Evolutionary conservation across 2,888 invertebrate genomes (phyloP).

Genomic region (Zeuzera pyrina): DNA sequence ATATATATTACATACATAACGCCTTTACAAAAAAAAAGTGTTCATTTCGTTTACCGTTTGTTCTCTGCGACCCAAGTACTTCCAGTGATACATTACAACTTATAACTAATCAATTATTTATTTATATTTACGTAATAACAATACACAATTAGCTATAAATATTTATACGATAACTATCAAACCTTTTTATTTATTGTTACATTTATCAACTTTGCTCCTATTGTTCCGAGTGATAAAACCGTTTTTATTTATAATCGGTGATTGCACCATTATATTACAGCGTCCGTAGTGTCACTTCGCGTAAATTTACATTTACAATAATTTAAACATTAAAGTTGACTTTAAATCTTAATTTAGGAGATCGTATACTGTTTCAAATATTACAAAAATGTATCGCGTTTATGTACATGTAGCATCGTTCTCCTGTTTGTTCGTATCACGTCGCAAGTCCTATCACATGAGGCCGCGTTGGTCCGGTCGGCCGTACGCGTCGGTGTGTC

Average conservation of each 20-base stretch:
- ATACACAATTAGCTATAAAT: constrained; percentile 74
- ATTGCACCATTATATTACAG: constrained; percentile 51
- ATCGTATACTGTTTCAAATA: constrained; percentile 74
- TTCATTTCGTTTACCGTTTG: constrained; percentile 39
- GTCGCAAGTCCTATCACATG: constrained; percentile 17
- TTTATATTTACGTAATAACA: constrained; percentile 73
- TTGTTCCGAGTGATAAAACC: constrained; percentile 51
- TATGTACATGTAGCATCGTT: constrained; percentile 70
- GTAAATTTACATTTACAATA: constrained; percentile 45
- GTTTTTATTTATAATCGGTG: constrained; percentile 42
- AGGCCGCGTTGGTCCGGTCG: constrained; percentile 5
- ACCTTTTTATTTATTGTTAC: constrained; percentile 57
- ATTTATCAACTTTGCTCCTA: constrained; percentile 52
- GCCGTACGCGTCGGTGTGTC: constrained; percentile 11
- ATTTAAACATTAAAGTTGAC: constrained; percentile 69
- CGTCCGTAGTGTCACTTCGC: constrained; percentile 56
- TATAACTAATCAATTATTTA: constrained; percentile 71
- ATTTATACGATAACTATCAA: constrained; percentile 72
- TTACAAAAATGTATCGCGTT: constrained; percentile 64
- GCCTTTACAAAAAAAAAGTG: constrained; percentile 49
- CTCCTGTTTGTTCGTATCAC: constrained; percentile 55
- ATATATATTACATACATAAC: constrained; percentile 46
- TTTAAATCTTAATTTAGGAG: constrained; percentile 73
- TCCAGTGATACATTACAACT: constrained; percentile 56
- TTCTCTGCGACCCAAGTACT: constrained; percentile 53